Evolutionary conservation across 2,888 invertebrate species (phyloP).

Genomic region (Synanthedon andrenaeformis): DNA sequence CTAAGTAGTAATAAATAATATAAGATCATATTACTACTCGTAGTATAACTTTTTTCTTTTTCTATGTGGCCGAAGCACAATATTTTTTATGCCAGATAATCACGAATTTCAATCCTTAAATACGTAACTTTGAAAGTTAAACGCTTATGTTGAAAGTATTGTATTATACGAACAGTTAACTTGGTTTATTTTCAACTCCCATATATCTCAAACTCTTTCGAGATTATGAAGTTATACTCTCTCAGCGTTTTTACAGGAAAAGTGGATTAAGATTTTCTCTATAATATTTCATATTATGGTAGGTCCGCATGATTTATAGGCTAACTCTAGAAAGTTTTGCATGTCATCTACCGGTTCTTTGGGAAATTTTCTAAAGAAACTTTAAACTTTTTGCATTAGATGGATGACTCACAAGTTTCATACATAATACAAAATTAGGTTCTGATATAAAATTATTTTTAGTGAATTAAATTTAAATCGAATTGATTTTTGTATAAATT

Average conservation of each 20-base stretch:
- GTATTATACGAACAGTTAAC: background rate
- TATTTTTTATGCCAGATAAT: too few species aligned
- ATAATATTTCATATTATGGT: slow-evolving; percentile 57
- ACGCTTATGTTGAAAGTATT: background rate
- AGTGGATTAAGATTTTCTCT: slow-evolving; percentile 60
- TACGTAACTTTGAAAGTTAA: background rate
- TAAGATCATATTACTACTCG: too few species aligned
- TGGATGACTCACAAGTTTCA: slow-evolving; percentile 23
- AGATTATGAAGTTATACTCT: slow-evolving; percentile 46
- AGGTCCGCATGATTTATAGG: slow-evolving; percentile 62
- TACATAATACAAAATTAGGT: background rate
- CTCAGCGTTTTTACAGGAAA: slow-evolving; percentile 49
- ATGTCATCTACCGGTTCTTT: slow-evolving; percentile 59
- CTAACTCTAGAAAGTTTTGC: slow-evolving; percentile 56
- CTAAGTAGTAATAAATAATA: too few species aligned
- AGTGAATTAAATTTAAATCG: too few species aligned
- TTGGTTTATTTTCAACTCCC: slow-evolving; percentile 25
- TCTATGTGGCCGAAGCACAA: too few species aligned
- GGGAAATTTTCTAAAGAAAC: slow-evolving; percentile 49
- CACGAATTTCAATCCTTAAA: too few species aligned
- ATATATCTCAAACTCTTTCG: slow-evolving; percentile 43
- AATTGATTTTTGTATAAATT: too few species aligned
- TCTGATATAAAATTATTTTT: too few species aligned
- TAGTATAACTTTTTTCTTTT: too few species aligned
- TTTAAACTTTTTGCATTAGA: slow-evolving; percentile 60